phyloP scores from a whole-genome alignment of 1,140 invertebrate species.

The Drosophila willistoni region DNA sequence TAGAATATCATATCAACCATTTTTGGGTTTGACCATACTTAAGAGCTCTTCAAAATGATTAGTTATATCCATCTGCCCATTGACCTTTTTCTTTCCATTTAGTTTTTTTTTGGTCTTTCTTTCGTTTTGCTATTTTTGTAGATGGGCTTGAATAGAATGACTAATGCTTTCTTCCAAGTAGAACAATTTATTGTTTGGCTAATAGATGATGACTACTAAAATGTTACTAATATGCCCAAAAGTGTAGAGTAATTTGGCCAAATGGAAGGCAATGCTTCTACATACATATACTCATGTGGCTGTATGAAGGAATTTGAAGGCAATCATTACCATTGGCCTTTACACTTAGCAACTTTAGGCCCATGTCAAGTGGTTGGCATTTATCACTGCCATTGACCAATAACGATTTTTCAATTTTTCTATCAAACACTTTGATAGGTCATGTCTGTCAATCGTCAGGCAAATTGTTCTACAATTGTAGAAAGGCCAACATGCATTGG shows the following conservation, averaged over 20 bases:
- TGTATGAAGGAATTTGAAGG: slow-evolving; percentile 1
- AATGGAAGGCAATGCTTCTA: slow-evolving; percentile 23
- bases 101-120: background rate
- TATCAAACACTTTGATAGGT: slow-evolving; percentile 28
- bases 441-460: slow-evolving; percentile 7
- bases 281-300: background rate
- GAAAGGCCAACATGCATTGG: background rate
- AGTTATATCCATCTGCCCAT: slow-evolving; percentile 5
- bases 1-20: slow-evolving; percentile 1
- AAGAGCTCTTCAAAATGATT: slow-evolving; percentile 15
- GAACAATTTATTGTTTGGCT: slow-evolving; percentile 49
- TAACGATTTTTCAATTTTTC: slow-evolving; percentile 11
- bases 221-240: slow-evolving; percentile 37
- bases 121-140: background rate
- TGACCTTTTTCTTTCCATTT: slow-evolving; percentile 7
- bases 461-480: slow-evolving; percentile 6
- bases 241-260: slow-evolving; percentile 51
- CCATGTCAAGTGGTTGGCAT: slow-evolving; percentile 37
- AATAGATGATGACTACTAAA: slow-evolving; percentile 54
- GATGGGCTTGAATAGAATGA: slow-evolving; percentile 19
- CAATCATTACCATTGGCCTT: slow-evolving; percentile 11
- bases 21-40: background rate
- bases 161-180: slow-evolving; percentile 26
- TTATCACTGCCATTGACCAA: slow-evolving; percentile 38
- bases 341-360: background rate